Percentiles rank a stretch among this genome's conserved stretches.
Conservation (phyloP, 1,140 invertebrate species). For the Leptinotarsa undecemlineata region DNA sequence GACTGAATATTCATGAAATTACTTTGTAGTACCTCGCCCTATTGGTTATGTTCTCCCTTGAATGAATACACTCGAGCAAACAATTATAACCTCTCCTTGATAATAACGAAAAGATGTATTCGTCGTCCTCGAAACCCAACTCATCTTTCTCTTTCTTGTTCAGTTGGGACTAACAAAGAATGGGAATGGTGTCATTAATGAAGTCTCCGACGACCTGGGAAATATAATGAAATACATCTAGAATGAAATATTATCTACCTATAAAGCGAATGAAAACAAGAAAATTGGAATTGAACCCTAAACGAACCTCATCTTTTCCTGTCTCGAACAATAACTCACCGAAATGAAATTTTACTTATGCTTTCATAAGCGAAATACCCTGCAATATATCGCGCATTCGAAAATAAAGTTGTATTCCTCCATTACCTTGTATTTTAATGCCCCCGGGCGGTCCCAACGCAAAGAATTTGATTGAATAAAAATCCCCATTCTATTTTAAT, state of each 20-base stretch:
- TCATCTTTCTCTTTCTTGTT: no score
- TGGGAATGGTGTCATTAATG: background rate
- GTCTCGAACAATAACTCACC: conserved; percentile 18
- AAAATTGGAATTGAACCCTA: conserved; percentile 9
- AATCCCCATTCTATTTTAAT: conserved; percentile 26
- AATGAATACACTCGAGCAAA: no score
- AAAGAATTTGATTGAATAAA: conserved; percentile 25
- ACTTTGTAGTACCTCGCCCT: no score
- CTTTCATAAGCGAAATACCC: conserved; percentile 9
- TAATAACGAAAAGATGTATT: no score
- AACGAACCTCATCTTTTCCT: conserved; percentile 12
- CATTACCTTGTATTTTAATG: conserved; percentile 15
- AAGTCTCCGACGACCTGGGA: background rate
- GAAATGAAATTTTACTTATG: conserved; percentile 21
- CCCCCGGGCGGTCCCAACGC: background rate
- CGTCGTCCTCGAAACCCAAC: no score
- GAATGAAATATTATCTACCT: conserved; percentile 11
- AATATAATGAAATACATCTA: conserved; percentile 3
- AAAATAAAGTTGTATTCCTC: conserved; percentile 17
- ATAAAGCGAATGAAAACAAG: background rate
- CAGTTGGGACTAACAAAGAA: background rate
- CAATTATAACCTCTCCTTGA: no score
- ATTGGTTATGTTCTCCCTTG: no score
- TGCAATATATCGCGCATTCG: conserved; percentile 5
- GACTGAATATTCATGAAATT: no score